These are phyloP conservation scores for Drosophila bunnanda DNA, from an alignment of 2,888 invertebrate genomes.

Conservation along the genomic window DNA sequence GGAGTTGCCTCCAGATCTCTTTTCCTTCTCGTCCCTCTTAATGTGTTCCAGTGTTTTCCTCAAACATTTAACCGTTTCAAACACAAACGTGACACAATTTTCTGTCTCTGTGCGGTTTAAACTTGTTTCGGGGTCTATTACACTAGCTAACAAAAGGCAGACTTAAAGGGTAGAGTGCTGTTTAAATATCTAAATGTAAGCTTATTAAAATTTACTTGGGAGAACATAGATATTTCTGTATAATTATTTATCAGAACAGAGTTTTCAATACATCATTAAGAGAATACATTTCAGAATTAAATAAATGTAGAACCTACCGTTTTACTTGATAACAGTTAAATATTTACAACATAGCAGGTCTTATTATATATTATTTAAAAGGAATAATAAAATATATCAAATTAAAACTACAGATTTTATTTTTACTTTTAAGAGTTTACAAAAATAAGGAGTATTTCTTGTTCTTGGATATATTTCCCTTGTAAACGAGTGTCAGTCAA, in stretches of 20 bases:
- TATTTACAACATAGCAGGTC: no score
- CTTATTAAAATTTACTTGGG: no score
- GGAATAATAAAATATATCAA: no score
- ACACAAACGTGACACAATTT: constrained; percentile 76
- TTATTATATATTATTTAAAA: no score
- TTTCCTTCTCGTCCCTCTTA: constrained; percentile 14
- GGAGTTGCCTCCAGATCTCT: constrained; percentile 3
- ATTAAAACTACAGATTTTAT: no score
- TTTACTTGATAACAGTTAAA: no score
- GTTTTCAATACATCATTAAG: not conserved
- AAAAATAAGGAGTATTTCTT: no score
- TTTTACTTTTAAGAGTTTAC: no score
- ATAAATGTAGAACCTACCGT: no score
- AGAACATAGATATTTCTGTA: not conserved
- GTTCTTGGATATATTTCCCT: not conserved
- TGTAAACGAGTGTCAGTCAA: constrained; percentile 4
- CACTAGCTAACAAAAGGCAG: constrained; percentile 11
- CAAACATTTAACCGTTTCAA: constrained; percentile 54
- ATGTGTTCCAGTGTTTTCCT: constrained; percentile 38
- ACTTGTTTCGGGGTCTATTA: constrained; percentile 72
- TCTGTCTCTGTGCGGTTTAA: constrained; percentile 66
- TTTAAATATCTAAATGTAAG: not conserved
- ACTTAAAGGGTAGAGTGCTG: not conserved
- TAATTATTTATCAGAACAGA: not conserved
- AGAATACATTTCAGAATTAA: no score